phyloP scores from a whole-genome alignment of 2,797 vertebrate species.

The Euthynnus affinis region DNA sequence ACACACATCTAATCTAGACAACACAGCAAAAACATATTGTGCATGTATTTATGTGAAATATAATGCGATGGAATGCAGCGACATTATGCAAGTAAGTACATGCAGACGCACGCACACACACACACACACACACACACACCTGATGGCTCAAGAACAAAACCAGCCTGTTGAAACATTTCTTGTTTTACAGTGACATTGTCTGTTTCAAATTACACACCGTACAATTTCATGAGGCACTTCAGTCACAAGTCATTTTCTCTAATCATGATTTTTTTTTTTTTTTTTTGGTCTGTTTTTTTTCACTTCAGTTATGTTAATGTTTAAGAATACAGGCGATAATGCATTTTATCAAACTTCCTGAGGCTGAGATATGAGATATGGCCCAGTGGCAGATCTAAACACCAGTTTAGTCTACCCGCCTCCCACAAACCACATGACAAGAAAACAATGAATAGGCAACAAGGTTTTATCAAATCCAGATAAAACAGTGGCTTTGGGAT shows the following conservation, averaged over 20 bases:
- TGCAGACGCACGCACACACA: conserved; percentile 33
- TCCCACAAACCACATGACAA: conserved; percentile 20
- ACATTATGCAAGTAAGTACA: conserved; percentile 64
- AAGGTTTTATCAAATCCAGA: conserved; percentile 47
- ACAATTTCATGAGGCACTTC: conserved; percentile 18
- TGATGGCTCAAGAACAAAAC: conserved; percentile 47
- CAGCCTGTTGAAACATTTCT: conserved; percentile 19
- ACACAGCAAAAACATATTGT: conserved; percentile 49
- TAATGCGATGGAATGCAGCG: conserved; percentile 66
- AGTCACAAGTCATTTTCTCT: conserved; percentile 19
- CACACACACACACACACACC: conserved; percentile 41
- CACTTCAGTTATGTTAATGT: conserved; percentile 29
- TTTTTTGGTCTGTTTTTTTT: conserved; percentile 20
- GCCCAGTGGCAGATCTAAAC: conserved; percentile 3
- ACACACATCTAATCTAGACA: conserved; percentile 33
- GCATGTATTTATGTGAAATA: conserved; percentile 74
- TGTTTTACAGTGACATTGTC: conserved; percentile 25
- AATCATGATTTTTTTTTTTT: conserved; percentile 16
- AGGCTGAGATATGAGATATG: conserved; percentile 36
- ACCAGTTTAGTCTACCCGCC: conserved; percentile 47
- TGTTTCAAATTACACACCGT: conserved; percentile 48
- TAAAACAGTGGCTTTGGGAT: conserved; percentile 42
- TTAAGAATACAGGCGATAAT: conserved; percentile 39
- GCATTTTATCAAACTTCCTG: conserved; percentile 61
- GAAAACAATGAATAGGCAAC: conserved; percentile 29